Evolutionary conservation across 2,797 vertebrate genomes (phyloP).

Genomic region (Otus scops): DNA sequence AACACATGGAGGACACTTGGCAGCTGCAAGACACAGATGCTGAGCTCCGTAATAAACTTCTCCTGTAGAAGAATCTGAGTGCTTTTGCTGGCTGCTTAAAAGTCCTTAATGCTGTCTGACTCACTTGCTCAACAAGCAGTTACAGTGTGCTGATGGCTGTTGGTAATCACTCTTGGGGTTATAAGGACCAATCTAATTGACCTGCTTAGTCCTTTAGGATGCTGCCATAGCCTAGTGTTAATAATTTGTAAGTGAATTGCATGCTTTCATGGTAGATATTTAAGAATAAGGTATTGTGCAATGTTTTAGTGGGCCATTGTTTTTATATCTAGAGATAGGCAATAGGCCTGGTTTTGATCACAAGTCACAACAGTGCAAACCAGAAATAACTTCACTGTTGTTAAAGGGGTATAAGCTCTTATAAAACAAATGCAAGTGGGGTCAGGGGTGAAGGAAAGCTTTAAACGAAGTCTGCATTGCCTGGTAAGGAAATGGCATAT

Average conservation of each 20-base stretch:
- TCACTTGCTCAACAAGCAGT: conserved; percentile 54
- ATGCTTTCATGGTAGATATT: neutral
- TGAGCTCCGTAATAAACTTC: conserved; percentile 68
- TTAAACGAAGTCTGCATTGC: neutral
- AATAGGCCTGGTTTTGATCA: conserved; percentile 63
- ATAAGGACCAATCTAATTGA: conserved; percentile 37
- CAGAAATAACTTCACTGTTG: conserved; percentile 52
- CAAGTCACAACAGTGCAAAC: conserved; percentile 52
- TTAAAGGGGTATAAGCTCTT: conserved; percentile 41
- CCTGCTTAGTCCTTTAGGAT: conserved; percentile 30
- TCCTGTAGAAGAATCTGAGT: conserved; percentile 65
- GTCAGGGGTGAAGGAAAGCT: neutral
- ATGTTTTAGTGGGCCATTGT: neutral
- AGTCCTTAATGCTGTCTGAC: conserved; percentile 73
- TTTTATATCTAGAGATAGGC: conserved; percentile 50
- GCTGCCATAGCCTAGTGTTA: conserved; percentile 22
- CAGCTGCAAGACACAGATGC: conserved; percentile 84
- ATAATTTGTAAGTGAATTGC: neutral
- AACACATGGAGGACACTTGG: conserved; percentile 81
- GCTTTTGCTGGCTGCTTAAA: conserved; percentile 73
- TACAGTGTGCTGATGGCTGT: conserved; percentile 51
- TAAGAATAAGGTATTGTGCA: neutral
- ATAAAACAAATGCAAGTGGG: conserved; percentile 16
- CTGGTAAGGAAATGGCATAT: neutral
- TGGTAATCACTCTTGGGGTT: conserved; percentile 55